Percentiles rank a stretch among this genome's conserved stretches.
Conservation (phyloP, 2,113 vertebrate genomes). For the Lycaon pictus region DNA sequence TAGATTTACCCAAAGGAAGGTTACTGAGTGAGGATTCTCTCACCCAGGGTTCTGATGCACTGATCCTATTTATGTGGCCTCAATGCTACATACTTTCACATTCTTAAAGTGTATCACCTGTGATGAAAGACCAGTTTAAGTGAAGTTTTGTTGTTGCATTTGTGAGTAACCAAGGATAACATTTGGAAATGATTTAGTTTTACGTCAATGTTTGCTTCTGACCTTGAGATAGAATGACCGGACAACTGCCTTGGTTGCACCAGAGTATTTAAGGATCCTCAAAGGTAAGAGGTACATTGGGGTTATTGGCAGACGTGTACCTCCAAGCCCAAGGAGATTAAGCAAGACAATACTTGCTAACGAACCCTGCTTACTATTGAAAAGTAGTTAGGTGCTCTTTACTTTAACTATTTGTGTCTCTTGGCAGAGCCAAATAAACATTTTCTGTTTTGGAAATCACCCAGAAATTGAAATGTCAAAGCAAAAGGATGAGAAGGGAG, state of each 20-base stretch:
- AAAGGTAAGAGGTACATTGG: not conserved
- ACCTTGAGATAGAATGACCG: not conserved
- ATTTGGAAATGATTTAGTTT: not conserved
- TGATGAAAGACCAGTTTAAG: not conserved
- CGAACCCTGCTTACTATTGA: not conserved
- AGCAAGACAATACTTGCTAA: not conserved
- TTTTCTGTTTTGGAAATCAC: not conserved
- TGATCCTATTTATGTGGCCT: not conserved
- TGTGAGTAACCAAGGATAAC: not conserved
- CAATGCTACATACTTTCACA: not conserved
- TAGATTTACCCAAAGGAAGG: too few species aligned
- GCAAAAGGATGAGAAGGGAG: not conserved
- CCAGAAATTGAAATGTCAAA: slow-evolving; percentile 13
- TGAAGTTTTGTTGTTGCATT: not conserved
- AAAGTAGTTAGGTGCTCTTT: not conserved
- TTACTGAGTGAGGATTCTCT: not conserved
- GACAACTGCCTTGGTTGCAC: not conserved
- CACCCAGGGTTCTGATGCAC: not conserved
- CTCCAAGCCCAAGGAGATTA: not conserved
- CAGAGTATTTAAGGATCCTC: not conserved
- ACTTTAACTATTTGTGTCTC: not conserved
- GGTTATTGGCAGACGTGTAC: too few species aligned
- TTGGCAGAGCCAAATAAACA: not conserved
- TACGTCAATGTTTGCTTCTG: not conserved
- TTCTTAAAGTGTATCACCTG: not conserved